A percentile compares a stretch with the other conserved stretches of the same genome.
These are phyloP conservation scores for Chondrosia reniformis DNA, from an alignment of 37 sponge, comb jelly and placozoan genomes.

Conservation along the genomic window DNA sequence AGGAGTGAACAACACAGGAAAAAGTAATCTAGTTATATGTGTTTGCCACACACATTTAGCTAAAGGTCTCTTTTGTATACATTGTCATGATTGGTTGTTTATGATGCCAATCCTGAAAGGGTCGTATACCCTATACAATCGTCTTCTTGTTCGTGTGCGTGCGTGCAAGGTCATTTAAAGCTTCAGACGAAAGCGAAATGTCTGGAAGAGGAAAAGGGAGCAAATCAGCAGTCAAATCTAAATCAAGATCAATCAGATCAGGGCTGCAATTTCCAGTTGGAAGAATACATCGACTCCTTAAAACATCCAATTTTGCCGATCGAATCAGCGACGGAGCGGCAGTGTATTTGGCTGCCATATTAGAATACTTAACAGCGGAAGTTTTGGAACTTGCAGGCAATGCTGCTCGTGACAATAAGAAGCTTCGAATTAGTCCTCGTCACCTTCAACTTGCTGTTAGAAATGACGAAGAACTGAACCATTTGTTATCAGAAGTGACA, in stretches of 20 bases:
- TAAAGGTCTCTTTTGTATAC: too few species aligned
- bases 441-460: conserved; percentile 65
- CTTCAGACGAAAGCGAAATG: too few species aligned
- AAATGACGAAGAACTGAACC: conserved; percentile 68
- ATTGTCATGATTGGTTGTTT: too few species aligned
- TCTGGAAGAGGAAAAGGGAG: not conserved
- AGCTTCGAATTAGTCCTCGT: conserved; percentile 55
- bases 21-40: too few species aligned
- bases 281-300: conserved; percentile 6
- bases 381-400: conserved; percentile 68
- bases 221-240: not conserved
- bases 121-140: too few species aligned
- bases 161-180: too few species aligned
- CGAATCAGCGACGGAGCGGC: conserved; percentile 54
- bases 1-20: too few species aligned
- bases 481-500: conserved; percentile 56
- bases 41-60: too few species aligned
- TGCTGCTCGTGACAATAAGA: too few species aligned
- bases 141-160: too few species aligned
- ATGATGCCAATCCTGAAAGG: too few species aligned
- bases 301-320: not conserved
- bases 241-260: not conserved
- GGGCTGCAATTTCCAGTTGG: conserved; percentile 30
- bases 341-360: conserved; percentile 66
- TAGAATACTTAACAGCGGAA: conserved; percentile 68